Evolutionary conservation across 1,140 invertebrate species (phyloP), one percentile per base, ranked within the genome.

Genomic region (Sminthurinus signatus): DNA sequence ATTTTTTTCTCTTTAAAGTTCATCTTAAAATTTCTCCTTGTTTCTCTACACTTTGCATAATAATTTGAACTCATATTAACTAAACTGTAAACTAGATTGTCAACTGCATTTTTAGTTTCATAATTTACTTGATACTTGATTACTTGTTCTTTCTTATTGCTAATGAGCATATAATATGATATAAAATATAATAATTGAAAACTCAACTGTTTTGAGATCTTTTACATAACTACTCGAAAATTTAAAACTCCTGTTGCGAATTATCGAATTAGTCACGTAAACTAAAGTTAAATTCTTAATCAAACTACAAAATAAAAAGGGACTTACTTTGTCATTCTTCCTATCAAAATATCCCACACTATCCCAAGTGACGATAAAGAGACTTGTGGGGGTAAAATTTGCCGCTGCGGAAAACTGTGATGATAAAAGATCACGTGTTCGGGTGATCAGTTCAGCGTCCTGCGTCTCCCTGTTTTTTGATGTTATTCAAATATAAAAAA

Each of bases 341-440:
- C 77, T 72, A 44, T 81, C 79, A 74, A 78, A 86, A 71, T 83
- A 83, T 1, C 86, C 86, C 15, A 90, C 88, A 52, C 83, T 81
- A 32, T 83, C 76, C 88, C 88, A 89, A 0, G 88, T 90, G 1
- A 81, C 85, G 51, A 91, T 83, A 72, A 88, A 85, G 25, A 87
- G 76, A 74, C 80, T 81, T 50, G 75, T 78, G 0, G 88, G 83
- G 58, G 78, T 75, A 73, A 95, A 96, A 51, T 83, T 79, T 1
- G 75, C 73, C 25, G 83, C 83, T 14, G 83, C 80, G 28, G 83
- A 82, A 74, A 90, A 96, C 50, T 85, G 81, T 58, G 81, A 81
- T 39, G 83, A 80, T 2, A 96, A 78, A 52, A 85, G 81, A 60
- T 81, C 78, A 2, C 83, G 81, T 0, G 88, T 87, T 72, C 84